These are phyloP conservation scores for Aegithalos caudatus DNA, from an alignment of 2,113 vertebrate species.

Conservation along the genomic window DNA sequence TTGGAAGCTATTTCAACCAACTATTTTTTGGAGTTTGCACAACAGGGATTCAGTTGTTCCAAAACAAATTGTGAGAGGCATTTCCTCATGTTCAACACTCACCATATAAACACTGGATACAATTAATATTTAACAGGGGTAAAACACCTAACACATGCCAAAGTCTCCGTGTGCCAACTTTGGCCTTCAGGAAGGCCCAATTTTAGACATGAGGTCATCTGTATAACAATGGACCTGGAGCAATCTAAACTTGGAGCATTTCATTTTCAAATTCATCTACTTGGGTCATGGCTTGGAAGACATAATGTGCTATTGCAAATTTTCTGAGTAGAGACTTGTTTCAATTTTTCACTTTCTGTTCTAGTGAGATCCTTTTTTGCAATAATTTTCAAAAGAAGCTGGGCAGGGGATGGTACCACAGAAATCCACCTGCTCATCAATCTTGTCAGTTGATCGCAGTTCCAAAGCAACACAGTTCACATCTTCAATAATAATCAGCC, in stretches of 20 bases:
- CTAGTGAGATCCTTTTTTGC: not conserved
- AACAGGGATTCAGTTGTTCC: not conserved
- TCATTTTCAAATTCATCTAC: not conserved
- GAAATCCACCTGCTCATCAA: not conserved
- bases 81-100: not conserved
- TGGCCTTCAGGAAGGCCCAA: not conserved
- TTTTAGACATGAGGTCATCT: not conserved
- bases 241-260: not conserved
- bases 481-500: not conserved
- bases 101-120: not conserved
- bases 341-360: not conserved
- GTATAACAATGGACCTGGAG: not conserved
- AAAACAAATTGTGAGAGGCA: not conserved
- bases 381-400: not conserved
- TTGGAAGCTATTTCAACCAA: not conserved
- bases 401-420: not conserved
- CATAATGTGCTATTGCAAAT: not conserved
- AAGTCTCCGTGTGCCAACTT: not conserved
- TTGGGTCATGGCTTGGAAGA: not conserved
- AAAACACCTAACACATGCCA: not conserved
- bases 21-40: not conserved
- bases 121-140: not conserved
- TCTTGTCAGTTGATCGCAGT: rapidly evolving
- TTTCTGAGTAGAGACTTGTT: not conserved
- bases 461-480: not conserved